These are phyloP conservation scores for Hippopotamus amphibius DNA, from an alignment of 2,113 vertebrate genomes.

Conservation along the genomic window DNA sequence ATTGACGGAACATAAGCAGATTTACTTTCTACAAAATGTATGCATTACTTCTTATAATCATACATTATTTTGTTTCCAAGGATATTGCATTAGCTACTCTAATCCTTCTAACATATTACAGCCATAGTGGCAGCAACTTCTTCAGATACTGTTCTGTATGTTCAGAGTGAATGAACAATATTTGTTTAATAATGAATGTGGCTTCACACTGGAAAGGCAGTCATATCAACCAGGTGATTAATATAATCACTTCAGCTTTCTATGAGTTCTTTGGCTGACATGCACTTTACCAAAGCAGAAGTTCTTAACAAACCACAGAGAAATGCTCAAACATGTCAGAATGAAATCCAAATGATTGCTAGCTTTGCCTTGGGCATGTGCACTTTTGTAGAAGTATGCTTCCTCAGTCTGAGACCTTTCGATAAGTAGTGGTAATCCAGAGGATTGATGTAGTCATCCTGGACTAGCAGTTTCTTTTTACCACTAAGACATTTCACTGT, in stretches of 20 bases:
- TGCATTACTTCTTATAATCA: neutral
- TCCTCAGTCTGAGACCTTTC: conserved; percentile 60
- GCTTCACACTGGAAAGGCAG: neutral
- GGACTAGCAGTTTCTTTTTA: conserved; percentile 48
- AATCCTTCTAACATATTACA: neutral
- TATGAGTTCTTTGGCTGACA: conserved; percentile 37
- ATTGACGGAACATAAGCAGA: neutral
- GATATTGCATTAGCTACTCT: neutral
- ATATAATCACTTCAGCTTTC: conserved; percentile 46
- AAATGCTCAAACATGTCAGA: neutral
- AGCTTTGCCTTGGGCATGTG: conserved; percentile 68
- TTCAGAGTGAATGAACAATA: neutral
- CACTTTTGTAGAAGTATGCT: neutral
- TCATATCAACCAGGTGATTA: neutral
- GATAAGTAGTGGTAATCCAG: conserved; percentile 63
- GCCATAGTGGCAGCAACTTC: neutral
- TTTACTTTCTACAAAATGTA: neutral
- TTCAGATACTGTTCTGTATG: neutral
- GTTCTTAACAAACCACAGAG: conserved; percentile 56
- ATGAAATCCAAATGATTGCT: conserved; percentile 44
- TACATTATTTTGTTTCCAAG: neutral
- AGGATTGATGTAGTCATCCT: conserved; percentile 63
- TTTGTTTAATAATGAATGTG: conserved; percentile 21
- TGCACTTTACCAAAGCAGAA: conserved; percentile 39
- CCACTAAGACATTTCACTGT: conserved; percentile 43